Conservation (phyloP, 2,888 invertebrate species). For the Eristalis intricaria region DNA sequence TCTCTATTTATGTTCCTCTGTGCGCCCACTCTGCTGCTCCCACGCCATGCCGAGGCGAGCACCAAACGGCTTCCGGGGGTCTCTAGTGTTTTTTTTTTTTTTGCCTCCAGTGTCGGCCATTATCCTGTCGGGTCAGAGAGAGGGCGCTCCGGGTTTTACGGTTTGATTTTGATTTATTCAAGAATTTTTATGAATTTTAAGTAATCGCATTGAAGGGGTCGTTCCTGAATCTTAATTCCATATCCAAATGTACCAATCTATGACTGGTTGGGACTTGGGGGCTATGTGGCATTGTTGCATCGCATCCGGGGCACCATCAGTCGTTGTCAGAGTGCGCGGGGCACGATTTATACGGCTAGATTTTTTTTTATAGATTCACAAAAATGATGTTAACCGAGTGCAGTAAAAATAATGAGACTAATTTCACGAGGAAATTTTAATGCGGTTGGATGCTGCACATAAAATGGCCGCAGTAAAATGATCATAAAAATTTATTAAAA, state of each 20-base stretch:
- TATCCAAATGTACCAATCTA: constrained; percentile 19
- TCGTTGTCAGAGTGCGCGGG: neutral
- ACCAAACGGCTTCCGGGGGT: neutral
- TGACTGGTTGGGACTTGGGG: neutral
- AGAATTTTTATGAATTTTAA: constrained; percentile 66
- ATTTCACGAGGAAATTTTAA: constrained; percentile 36
- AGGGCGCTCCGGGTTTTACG: constrained; percentile 40
- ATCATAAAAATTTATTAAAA: constrained; percentile 44
- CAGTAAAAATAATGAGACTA: constrained; percentile 57
- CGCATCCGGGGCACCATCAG: neutral
- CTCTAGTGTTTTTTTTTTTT: neutral
- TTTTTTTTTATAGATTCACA: constrained; percentile 26
- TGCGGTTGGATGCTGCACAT: constrained; percentile 18
- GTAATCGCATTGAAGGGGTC: constrained; percentile 16
- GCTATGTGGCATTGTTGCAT: neutral
- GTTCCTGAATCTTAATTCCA: constrained; percentile 48
- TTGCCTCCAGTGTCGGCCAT: constrained; percentile 14
- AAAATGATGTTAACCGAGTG: constrained; percentile 44
- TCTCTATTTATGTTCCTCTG: constrained; percentile 56
- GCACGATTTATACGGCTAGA: constrained; percentile 9
- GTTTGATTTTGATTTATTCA: constrained; percentile 68
- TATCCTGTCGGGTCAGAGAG: constrained; percentile 31
- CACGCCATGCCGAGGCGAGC: neutral
- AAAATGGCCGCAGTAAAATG: constrained; percentile 43
- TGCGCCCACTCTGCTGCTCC: neutral